Evolutionary conservation across 2,888 invertebrate genomes (phyloP), one percentile per base, ranked within the genome.

Genomic region (Athalia circularis): DNA sequence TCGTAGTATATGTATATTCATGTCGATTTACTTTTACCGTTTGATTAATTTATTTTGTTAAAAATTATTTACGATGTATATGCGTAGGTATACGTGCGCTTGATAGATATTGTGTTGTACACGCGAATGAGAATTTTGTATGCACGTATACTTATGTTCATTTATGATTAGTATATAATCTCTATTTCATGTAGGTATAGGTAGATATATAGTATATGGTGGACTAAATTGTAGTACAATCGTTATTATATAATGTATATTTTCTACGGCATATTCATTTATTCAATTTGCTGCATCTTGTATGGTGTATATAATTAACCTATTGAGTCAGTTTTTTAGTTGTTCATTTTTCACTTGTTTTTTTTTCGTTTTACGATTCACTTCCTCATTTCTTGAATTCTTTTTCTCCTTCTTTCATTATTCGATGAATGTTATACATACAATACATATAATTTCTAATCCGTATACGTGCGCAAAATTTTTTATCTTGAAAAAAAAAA

Each of bases 171-270:
- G 11, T 54, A 54, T 5, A 68, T 54, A 54, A 67, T 67, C 5
- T 5, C 9, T 68, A 68, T 54, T 43, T 47, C 7, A 65, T 62
- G n/a, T 48, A n/a, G n/a, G n/a, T n/a, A 65, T 9, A n/a, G n/a
- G 7, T 70, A 70, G n/a, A n/a, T 43, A 45, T 43, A 45, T 70
- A 47, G 84, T 81, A 57, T 75, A 62, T 84, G 29, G 29, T 29
- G 29, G 29, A 29, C 29, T 29, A 29, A 29, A 29, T 29, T 29
- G 29, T 29, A 29, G 29, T 29, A 29, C 29, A 29, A 29, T 29
- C 29, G 29, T 29, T 29, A 29, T 29, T 29, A 29, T 29, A 29
- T 29, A 29, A 29, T 29, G 29, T 29, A 29, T 29, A 29, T 29
- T 29, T 29, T 29, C 29, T 29, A 29, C 29, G 29, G 29, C 29